These are phyloP conservation scores for Trachelus stipa DNA, from an alignment of 2,888 invertebrate species.

Conservation along the genomic window DNA sequence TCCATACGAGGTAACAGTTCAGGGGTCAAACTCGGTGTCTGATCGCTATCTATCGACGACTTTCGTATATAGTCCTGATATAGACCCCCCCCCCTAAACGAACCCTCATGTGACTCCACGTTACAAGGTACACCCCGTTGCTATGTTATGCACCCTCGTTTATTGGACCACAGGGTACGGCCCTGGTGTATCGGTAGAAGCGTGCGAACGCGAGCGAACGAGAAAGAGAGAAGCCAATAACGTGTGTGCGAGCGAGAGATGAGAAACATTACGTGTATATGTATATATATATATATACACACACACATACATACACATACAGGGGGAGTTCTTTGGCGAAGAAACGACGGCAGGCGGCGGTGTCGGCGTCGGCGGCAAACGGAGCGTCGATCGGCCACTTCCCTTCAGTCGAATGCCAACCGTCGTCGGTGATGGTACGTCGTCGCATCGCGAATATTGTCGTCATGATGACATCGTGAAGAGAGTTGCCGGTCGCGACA, in stretches of 20 bases:
- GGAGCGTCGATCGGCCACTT: constrained; percentile 33
- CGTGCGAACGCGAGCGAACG: not conserved
- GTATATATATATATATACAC: not conserved
- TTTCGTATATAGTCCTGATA: not conserved
- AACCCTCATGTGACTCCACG: not conserved
- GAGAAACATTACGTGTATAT: not conserved
- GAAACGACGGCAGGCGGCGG: constrained; percentile 42
- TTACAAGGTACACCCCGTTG: not conserved
- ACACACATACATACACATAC: not conserved
- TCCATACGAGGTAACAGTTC: not conserved
- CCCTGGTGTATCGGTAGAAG: not conserved
- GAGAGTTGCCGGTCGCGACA: not conserved
- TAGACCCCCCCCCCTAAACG: not conserved
- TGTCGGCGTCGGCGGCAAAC: constrained; percentile 28
- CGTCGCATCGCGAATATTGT: not conserved
- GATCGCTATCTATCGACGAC: not conserved
- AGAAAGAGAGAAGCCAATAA: constrained; percentile 1
- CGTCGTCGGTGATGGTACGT: constrained; percentile 40
- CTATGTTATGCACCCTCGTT: not conserved
- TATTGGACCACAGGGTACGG: not conserved
- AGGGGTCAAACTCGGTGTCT: not conserved
- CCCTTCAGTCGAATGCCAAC: constrained; percentile 46
- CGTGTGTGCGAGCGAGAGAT: constrained; percentile 19
- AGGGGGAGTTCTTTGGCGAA: not conserved
- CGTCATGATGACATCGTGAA: constrained; percentile 5